phyloP scores from a whole-genome alignment of 2,888 invertebrate species.

The Itoplectis maculator region DNA sequence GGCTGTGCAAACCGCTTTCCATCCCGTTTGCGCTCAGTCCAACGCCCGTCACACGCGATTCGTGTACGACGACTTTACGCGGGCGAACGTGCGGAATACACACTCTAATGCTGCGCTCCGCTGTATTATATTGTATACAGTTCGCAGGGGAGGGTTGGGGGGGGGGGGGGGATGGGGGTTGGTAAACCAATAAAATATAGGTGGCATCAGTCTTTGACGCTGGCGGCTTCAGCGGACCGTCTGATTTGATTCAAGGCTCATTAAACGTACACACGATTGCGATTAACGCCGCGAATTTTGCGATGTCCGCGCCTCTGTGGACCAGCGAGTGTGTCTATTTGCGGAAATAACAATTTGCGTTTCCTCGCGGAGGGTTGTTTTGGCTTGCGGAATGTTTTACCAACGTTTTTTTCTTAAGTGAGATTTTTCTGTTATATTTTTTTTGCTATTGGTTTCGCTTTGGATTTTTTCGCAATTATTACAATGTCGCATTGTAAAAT shows the following conservation, averaged over 20 bases:
- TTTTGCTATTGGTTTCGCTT: too few species aligned
- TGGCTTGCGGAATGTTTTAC: too few species aligned
- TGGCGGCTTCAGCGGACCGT: conserved; percentile 51
- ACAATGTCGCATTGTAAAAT: too few species aligned
- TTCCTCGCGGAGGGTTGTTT: too few species aligned
- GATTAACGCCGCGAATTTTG: too few species aligned
- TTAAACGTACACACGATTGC: conserved; percentile 68
- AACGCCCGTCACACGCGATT: conserved; percentile 60
- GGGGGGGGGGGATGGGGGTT: too few species aligned
- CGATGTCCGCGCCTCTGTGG: conserved; percentile 60
- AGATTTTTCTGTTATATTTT: too few species aligned
- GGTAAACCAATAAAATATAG: conserved; percentile 66
- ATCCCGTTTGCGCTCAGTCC: conserved; percentile 68
- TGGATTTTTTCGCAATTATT: too few species aligned
- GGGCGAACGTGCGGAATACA: conserved; percentile 54
- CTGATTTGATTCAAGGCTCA: conserved; percentile 63
- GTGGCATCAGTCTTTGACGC: conserved; percentile 49
- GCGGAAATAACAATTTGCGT: too few species aligned
- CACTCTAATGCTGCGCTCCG: conserved; percentile 36
- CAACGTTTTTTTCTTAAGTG: too few species aligned
- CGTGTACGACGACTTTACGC: conserved; percentile 67
- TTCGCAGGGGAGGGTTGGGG: too few species aligned
- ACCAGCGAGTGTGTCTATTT: conserved; percentile 51
- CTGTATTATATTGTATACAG: conserved; percentile 35
- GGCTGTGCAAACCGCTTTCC: conserved; percentile 71